Percentiles rank a stretch among this genome's conserved stretches.
phyloP scores from a whole-genome alignment of 2,113 vertebrate genomes.

The Brachypodius melanocephalos region DNA sequence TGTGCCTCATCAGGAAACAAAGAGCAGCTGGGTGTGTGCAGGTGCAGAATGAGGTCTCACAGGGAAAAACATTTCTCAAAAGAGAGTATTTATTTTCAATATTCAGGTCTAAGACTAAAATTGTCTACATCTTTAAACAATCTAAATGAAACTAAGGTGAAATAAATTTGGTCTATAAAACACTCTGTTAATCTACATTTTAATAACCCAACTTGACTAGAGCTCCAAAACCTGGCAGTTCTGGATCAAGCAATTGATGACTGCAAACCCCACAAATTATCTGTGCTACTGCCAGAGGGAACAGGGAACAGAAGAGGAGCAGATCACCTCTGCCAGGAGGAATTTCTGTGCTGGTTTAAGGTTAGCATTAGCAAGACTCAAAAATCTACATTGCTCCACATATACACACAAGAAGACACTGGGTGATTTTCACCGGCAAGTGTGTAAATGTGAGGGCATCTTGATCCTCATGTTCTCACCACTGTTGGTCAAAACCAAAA shows the following conservation, averaged over 20 bases:
- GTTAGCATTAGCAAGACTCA: not conserved
- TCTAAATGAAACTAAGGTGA: not conserved
- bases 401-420: accelerated
- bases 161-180: not conserved
- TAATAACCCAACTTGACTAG: not conserved
- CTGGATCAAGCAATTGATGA: not conserved
- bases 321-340: not conserved
- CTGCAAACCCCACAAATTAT: not conserved
- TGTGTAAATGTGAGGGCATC: not conserved
- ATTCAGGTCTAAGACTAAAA: not conserved
- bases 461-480: not conserved
- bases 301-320: not conserved
- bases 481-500: not conserved
- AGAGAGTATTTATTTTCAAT: not conserved
- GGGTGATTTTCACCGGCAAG: not conserved
- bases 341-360: not conserved
- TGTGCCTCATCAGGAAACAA: not conserved
- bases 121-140: not conserved
- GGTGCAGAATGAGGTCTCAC: not conserved
- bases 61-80: not conserved
- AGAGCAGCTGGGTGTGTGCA: not conserved
- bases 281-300: not conserved
- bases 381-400: not conserved
- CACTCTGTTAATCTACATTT: not conserved
- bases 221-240: not conserved